phyloP scores from a whole-genome alignment of 2,113 vertebrate genomes.

The Hemiscyllium ocellatum region DNA sequence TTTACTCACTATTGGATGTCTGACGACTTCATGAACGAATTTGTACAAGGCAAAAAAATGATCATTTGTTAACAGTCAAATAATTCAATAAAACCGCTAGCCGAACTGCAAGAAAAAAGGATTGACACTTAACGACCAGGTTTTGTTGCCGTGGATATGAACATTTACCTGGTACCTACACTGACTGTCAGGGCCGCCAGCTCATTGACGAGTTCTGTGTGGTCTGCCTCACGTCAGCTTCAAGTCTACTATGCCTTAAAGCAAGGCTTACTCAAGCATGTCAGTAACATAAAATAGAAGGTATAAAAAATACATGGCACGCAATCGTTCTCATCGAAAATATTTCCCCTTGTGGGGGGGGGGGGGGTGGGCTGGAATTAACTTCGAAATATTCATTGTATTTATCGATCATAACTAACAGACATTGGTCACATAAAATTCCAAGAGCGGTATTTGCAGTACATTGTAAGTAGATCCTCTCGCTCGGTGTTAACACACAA shows the following conservation, averaged over 20 bases:
- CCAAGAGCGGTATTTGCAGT: not conserved
- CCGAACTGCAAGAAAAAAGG: not conserved
- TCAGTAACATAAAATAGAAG: not conserved
- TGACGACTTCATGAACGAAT: not conserved
- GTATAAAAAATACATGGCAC: not conserved
- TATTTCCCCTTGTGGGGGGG: not conserved
- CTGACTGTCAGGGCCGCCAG: not conserved
- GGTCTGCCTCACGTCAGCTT: not conserved
- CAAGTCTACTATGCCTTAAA: not conserved
- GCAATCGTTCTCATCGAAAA: not conserved
- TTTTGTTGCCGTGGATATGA: too few species aligned
- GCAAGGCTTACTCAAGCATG: not conserved
- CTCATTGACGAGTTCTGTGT: not conserved
- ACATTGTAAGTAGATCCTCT: not conserved
- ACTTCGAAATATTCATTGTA: not conserved
- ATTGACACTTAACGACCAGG: not conserved
- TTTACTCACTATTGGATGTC: not conserved
- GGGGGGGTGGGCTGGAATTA: too few species aligned
- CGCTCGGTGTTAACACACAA: not conserved
- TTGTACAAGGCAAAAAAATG: not conserved
- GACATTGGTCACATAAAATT: not conserved
- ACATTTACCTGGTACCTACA: not conserved
- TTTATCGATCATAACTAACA: not conserved
- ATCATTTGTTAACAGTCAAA: not conserved
- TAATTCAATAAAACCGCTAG: not conserved